Base-by-base conservation (phyloP, 2,888 invertebrate genomes). In the Yponomeuta plumbellus region DNA sequence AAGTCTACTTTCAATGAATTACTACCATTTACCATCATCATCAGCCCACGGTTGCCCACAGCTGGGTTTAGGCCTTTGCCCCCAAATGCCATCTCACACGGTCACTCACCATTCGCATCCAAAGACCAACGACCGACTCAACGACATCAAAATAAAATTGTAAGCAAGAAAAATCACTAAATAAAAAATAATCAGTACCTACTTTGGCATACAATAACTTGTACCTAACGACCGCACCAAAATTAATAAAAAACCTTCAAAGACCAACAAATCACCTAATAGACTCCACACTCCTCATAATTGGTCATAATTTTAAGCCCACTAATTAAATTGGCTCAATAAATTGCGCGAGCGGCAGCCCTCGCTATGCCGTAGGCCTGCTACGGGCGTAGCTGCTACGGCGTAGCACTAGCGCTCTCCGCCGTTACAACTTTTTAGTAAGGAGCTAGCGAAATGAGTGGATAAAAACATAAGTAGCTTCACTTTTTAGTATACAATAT, bases 371-470 rank as follows among this genome's bases (percentile, higher is more conserved):
- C 65, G 67, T 66, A 64, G 65, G 58, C 66, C 75, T 72, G 72
- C 73, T 52, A 52, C 44, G 17, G 17, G 44, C 44, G 44, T 52
- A 52, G 71, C 71, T 67, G 73, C 77, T 75, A 73, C 77, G 73
- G 72, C 80, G 80, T 81, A 81, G 81, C 80, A 80, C 80, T 81
- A 81, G 80, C 75, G 78, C 80, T 82, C 81, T 80, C 83, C 70
- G 69, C 66, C 69, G 78, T 76, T 80, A 85, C 84, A 65, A 91
- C 89, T 90, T 90, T 89, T 89, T 90, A 88, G 86, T 88, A 88
- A 88, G 88, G 88, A 86, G 86, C 88, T 80, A 85, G 88, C 85
- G 87, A 88, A 91, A 90, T 90, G 89, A 90, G 88, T 84, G 88
- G 88, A 86, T 88, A 83, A 88, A 69, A 89, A 88, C 86, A 87